Base-by-base conservation (phyloP, 2,113 vertebrate species). In the Formicarius rufipectus region DNA sequence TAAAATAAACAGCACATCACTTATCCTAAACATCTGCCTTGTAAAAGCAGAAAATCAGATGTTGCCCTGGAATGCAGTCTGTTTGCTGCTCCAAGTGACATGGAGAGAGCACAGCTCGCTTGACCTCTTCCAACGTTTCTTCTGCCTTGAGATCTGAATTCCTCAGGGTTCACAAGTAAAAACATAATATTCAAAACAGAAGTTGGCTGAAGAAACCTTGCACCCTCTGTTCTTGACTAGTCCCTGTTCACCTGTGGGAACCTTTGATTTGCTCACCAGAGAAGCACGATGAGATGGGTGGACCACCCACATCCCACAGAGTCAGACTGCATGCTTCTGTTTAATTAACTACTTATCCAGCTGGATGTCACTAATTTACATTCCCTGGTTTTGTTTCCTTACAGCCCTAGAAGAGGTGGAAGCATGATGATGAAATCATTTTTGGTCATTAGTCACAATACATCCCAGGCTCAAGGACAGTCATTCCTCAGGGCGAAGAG, bases 41-140 rank as follows among this genome's bases (percentile, higher is more conserved):
- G 10, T 95, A 89, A 96, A 97, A 91, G 82, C 90, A 95, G 87
- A 97, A 97, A 97, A 89, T 97, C 95, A 97, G 96, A 97, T 97
- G 97, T 93, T 73, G 87, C 35, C 84, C 81, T 78, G 94, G 97
- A 94, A 97, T 5, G 30, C 4, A 5, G 71, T 49, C 95, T 86
- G 92, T 94, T 90, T 92, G 75, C 91, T 94, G 83, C 71, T 92
- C 76, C 1, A 23, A 80, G 67, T n/a, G 94, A 94, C 66, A 93
- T 56, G 68, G 89, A 87, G 77, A 9, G 75, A 95, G 90, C 47
- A 21, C 47, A 62, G 72, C 71, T 67, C 7, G 24, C 92, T 74
- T 82, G 94, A 96, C 88, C 95, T 95, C 88, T 33, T 93, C 90
- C 84, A 77, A 42, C 83, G 9, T 92, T n/a, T 84, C 84, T 90